Evolutionary conservation across 2,888 invertebrate genomes (phyloP).

Genomic region (Hecatera dysodea): DNA sequence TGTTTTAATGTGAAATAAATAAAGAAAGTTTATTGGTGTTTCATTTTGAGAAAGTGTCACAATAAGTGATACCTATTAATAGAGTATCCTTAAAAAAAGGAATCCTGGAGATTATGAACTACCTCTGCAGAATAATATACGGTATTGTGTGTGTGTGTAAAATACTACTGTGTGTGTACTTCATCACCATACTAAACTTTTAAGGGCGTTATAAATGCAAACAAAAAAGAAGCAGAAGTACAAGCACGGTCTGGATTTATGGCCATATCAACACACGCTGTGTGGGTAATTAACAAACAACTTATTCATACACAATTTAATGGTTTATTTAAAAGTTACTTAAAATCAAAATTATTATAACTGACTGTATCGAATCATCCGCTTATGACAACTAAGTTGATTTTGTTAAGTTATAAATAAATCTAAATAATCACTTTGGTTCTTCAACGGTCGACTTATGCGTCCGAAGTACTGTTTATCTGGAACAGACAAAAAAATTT

Average conservation of each 20-base stretch:
- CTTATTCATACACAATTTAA: slow-evolving; percentile 18
- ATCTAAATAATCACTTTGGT: slow-evolving; percentile 70
- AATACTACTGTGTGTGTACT: no score
- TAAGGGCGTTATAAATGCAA: no score
- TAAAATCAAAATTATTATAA: slow-evolving; percentile 51
- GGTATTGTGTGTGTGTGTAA: no score
- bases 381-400: slow-evolving; percentile 15
- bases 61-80: no score
- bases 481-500: slow-evolving; percentile 34
- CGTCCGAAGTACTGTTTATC: slow-evolving; percentile 47
- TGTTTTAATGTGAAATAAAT: slow-evolving; percentile 84
- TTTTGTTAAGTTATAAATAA: slow-evolving; percentile 56
- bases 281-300: background rate
- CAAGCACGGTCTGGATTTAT: background rate
- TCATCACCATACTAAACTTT: no score
- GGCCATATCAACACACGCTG: background rate
- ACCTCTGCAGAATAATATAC: no score
- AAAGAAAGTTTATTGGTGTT: slow-evolving; percentile 76
- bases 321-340: slow-evolving; percentile 52
- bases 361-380: slow-evolving; percentile 37
- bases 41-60: background rate
- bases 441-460: slow-evolving; percentile 46
- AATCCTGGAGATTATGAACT: no score
- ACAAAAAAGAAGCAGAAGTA: no score
- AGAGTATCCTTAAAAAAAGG: no score